A percentile compares a stretch with the other conserved stretches of the same genome.
Conservation (phyloP, 2,113 vertebrate genomes). For the Pseudorasbora parva region DNA sequence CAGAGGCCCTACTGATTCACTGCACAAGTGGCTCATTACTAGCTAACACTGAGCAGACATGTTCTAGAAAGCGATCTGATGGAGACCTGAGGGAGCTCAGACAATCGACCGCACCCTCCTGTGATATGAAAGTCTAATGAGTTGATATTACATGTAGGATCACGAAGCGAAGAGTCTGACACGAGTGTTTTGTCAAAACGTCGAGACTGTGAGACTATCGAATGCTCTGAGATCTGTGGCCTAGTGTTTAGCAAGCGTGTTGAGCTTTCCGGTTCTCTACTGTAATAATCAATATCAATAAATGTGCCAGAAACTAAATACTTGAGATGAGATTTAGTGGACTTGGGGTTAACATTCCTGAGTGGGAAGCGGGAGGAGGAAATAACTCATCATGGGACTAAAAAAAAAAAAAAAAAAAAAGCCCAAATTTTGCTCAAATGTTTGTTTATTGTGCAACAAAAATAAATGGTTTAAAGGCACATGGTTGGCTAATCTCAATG, state of each 20-base stretch:
- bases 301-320: not conserved
- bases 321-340: not conserved
- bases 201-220: not conserved
- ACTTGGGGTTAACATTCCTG: not conserved
- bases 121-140: not conserved
- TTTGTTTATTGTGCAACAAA: too few species aligned
- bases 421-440: too few species aligned
- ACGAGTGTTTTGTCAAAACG: not conserved
- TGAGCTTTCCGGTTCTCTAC: not conserved
- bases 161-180: not conserved
- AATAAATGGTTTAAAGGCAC: too few species aligned
- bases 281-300: not conserved
- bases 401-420: too few species aligned
- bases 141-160: slow-evolving; percentile 22
- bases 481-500: too few species aligned
- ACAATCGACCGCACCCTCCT: not conserved
- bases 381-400: not conserved
- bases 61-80: slow-evolving; percentile 42
- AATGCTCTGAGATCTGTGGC: not conserved
- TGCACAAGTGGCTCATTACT: slow-evolving; percentile 42
- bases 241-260: not conserved
- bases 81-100: slow-evolving; percentile 25
- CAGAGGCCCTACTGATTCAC: slow-evolving; percentile 33
- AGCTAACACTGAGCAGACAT: slow-evolving; percentile 8
- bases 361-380: not conserved